These are phyloP conservation scores for Peucedramus taeniatus DNA, from an alignment of 2,113 vertebrate species.

Conservation along the genomic window DNA sequence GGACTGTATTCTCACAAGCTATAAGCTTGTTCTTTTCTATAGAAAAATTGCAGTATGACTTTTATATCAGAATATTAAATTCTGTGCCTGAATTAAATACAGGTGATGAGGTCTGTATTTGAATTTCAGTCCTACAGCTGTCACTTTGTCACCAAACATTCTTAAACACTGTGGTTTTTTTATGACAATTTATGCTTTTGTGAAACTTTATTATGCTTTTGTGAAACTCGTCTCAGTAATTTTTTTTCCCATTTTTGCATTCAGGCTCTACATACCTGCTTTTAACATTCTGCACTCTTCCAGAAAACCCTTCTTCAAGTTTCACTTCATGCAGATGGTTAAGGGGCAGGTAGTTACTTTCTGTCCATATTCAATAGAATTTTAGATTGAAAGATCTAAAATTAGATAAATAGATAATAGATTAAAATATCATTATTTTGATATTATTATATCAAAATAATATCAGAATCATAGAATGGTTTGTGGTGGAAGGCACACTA, in stretches of 20 bases:
- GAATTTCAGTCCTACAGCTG: background rate
- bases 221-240: background rate
- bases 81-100: background rate
- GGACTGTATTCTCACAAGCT: background rate
- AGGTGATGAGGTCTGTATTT: background rate
- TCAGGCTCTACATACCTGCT: background rate
- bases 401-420: no score
- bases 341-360: background rate
- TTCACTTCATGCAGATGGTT: background rate
- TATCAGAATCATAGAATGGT: background rate
- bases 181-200: background rate
- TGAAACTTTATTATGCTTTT: background rate
- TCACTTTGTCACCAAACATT: background rate
- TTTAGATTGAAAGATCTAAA: background rate
- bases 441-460: background rate
- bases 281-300: background rate
- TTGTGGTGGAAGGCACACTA: background rate
- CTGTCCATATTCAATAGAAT: background rate
- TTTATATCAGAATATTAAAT: background rate
- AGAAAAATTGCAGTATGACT: background rate
- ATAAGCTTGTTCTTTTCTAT: background rate
- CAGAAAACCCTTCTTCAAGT: background rate
- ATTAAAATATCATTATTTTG: no score
- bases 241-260: rapidly evolving
- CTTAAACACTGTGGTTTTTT: background rate